These are phyloP conservation scores for Tachysurus fulvidraco DNA, from an alignment of 2,113 vertebrate species.

Conservation along the genomic window DNA sequence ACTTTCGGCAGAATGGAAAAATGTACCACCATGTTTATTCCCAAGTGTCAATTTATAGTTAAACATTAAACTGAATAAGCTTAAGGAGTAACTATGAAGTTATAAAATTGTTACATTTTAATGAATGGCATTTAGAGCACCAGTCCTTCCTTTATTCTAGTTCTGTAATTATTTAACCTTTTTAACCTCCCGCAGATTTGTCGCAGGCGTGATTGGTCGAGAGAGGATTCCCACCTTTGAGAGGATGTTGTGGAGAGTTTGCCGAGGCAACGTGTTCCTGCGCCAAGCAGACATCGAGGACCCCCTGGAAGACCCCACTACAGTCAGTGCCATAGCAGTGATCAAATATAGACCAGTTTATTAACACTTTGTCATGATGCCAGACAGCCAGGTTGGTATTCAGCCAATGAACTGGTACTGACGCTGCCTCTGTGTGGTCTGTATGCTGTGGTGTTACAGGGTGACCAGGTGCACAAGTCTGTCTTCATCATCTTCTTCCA, in stretches of 20 bases:
- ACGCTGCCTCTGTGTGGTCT: not conserved
- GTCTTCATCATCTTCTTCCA: conserved; percentile 99
- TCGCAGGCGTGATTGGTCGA: conserved; percentile 93
- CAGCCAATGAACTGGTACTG: not conserved
- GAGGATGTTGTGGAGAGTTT: conserved; percentile 98
- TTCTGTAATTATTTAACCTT: not conserved
- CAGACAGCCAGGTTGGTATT: not conserved
- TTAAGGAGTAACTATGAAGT: not conserved
- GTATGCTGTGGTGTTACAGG: conserved; percentile 68
- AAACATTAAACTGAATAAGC: not conserved
- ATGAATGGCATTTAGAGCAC: not conserved
- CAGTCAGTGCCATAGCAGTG: conserved; percentile 73
- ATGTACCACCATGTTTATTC: not conserved
- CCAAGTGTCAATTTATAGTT: not conserved
- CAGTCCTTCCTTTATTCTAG: not conserved
- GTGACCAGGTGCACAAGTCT: conserved; percentile 95
- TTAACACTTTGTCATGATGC: not conserved
- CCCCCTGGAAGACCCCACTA: conserved; percentile 89
- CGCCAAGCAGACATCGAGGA: conserved; percentile 94
- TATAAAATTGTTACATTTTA: not conserved
- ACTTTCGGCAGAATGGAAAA: not conserved
- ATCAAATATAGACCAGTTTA: not conserved
- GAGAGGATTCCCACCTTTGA: conserved; percentile 96
- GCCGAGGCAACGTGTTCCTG: conserved; percentile 95
- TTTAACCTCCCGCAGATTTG: conserved; percentile 77